Conservation (phyloP, 2,113 vertebrate species). For the Grallaria varia region DNA sequence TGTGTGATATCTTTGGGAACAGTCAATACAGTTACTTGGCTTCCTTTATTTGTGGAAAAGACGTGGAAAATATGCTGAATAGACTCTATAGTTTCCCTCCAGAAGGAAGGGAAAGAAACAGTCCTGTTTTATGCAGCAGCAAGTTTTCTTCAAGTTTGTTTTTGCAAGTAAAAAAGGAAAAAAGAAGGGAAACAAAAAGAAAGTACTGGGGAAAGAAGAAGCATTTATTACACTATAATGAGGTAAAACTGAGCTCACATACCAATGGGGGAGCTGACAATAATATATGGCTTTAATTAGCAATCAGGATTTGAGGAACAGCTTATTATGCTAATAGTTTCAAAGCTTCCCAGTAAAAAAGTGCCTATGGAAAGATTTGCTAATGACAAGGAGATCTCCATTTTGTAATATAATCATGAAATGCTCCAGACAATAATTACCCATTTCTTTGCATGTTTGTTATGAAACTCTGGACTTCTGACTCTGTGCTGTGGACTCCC, state of each 20-base stretch:
- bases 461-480: slow-evolving; percentile 11
- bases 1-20: neutral
- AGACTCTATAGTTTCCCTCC: neutral
- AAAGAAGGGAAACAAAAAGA: neutral
- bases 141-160: neutral
- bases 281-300: slow-evolving; percentile 69
- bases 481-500: neutral
- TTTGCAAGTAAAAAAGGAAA: neutral
- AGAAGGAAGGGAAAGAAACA: neutral
- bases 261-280: slow-evolving; percentile 55
- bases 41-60: neutral
- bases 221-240: slow-evolving; percentile 62
- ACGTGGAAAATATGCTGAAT: neutral
- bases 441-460: slow-evolving; percentile 2
- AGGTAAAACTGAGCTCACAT: slow-evolving; percentile 23
- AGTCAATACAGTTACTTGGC: neutral
- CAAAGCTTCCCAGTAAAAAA: slow-evolving; percentile 36
- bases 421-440: slow-evolving; percentile 51
- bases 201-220: neutral
- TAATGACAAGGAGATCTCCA: slow-evolving; percentile 52
- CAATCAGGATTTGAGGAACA: slow-evolving; percentile 61
- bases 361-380: slow-evolving; percentile 42
- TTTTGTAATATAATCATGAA: slow-evolving; percentile 40
- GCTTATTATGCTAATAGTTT: slow-evolving; percentile 57
- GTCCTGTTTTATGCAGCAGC: neutral